Base-by-base conservation (phyloP, 2,113 vertebrate species). In the Perognathus longimembris region DNA sequence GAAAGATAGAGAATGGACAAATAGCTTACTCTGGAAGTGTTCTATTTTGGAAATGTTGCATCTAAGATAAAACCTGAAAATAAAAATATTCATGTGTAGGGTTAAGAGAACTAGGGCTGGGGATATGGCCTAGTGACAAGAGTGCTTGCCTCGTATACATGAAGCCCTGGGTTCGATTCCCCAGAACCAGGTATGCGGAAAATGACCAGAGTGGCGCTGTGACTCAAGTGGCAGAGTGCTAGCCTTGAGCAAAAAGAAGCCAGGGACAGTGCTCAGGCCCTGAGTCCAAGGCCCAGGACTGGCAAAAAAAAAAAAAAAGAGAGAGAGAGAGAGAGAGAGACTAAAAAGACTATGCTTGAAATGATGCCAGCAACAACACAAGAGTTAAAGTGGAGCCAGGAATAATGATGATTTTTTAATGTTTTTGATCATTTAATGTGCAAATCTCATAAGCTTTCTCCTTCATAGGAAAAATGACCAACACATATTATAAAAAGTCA, bases 21-120 rank as follows among this genome's bases (percentile, higher is more conserved):
- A 8, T 77, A 67, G 77, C 63, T 70, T 79, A 61, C 12, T 90
- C 54, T 87, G 28, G 12, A 26, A 71, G 5, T 3, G 8, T 4
- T 76, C 86, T 85, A 54, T 89, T 85, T 61, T 34, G 6, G 22
- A 69, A 93, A 38, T 89, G 54, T 57, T 75, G 71, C 86, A 83
- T 76, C 12, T 67, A 89, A 92, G 54, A n/a, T 34, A 71, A 91
- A 91, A 67, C 26, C n/a, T 89, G 9, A 82, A 89, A 70, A 87
- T 75, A 45, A 57, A 6, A 75, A 89, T 79, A 32, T 8, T 34
- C 34, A 92, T 21, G 20, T 57, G 3, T 30, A 54, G 3, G 7
- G 18, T 7, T 83, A 82, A 80, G 18, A 63, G 22, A 70, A 61
- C 17, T 71, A 79, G n/a, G n/a, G n/a, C n/a, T n/a, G n/a, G n/a